Percentiles rank a stretch among this genome's conserved stretches.
These are phyloP conservation scores for Apostichopus californicus DNA, from an alignment of 35 echinoderm and acorn worm genomes.

Conservation along the genomic window DNA sequence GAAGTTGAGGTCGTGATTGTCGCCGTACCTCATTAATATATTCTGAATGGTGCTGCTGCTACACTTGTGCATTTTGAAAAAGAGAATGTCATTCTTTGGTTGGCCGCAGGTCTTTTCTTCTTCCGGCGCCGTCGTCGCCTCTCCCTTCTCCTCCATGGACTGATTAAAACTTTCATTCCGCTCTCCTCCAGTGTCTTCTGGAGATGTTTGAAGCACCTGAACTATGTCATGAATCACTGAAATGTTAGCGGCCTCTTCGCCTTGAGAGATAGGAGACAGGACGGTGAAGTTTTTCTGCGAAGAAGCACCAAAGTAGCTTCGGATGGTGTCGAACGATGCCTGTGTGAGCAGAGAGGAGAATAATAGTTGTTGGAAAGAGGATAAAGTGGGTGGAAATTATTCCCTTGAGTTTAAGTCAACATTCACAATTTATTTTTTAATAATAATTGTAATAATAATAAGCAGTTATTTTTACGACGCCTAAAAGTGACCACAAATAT, in stretches of 20 bases:
- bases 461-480: no score
- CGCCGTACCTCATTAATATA: constrained; percentile 87
- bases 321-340: no score
- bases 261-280: neutral
- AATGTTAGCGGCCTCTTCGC: neutral
- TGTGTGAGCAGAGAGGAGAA: no score
- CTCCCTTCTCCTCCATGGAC: neutral
- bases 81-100: constrained; percentile 70
- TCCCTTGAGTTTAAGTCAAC: no score
- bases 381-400: no score
- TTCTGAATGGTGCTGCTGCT: constrained; percentile 98
- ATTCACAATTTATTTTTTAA: no score
- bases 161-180: no score
- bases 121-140: neutral
- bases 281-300: neutral
- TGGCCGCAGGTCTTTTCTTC: neutral
- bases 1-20: constrained; percentile 69
- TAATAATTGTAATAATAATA: no score
- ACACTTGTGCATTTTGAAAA: constrained; percentile 98
- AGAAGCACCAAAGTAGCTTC: neutral
- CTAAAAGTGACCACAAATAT: no score
- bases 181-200: no score
- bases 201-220: no score
- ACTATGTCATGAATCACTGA: neutral
- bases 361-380: no score